These are phyloP conservation scores for Zaprionus lineosus DNA, from an alignment of 2,888 invertebrate species.

Conservation along the genomic window DNA sequence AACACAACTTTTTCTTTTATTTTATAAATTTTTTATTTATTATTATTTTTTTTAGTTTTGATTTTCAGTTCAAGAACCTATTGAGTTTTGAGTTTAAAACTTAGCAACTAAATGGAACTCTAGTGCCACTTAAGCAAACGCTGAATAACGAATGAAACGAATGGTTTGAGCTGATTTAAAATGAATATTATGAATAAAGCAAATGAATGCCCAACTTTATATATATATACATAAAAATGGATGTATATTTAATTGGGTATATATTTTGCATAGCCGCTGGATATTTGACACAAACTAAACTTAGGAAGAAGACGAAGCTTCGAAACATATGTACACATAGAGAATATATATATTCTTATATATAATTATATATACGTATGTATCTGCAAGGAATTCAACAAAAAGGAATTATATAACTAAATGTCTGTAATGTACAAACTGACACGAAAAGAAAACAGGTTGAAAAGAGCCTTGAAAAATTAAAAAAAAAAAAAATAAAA, in stretches of 20 bases:
- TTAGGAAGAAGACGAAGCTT: background rate
- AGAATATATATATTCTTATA: background rate
- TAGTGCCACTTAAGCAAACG: constrained; percentile 69
- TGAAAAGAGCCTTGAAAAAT: constrained; percentile 41
- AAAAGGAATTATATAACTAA: constrained; percentile 12
- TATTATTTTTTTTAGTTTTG: constrained; percentile 7
- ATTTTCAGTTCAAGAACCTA: constrained; percentile 37
- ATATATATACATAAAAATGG: constrained; percentile 25
- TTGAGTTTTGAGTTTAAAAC: no score
- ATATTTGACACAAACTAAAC: constrained; percentile 11
- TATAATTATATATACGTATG: constrained; percentile 8
- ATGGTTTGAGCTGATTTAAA: constrained; percentile 60
- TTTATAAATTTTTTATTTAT: background rate
- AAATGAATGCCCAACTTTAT: no score
- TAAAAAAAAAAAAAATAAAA: constrained; percentile 11
- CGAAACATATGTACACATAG: constrained; percentile 4
- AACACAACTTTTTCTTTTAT: constrained; percentile 18
- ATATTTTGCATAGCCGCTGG: constrained; percentile 57
- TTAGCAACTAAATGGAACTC: constrained; percentile 60
- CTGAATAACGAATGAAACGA: constrained; percentile 66
- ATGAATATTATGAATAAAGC: constrained; percentile 24
- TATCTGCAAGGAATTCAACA: constrained; percentile 33
- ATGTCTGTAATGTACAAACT: constrained; percentile 41
- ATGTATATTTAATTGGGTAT: constrained; percentile 19
- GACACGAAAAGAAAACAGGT: constrained; percentile 43